These are phyloP conservation scores for Smithornis capensis DNA, from an alignment of 2,113 vertebrate species.

Conservation along the genomic window DNA sequence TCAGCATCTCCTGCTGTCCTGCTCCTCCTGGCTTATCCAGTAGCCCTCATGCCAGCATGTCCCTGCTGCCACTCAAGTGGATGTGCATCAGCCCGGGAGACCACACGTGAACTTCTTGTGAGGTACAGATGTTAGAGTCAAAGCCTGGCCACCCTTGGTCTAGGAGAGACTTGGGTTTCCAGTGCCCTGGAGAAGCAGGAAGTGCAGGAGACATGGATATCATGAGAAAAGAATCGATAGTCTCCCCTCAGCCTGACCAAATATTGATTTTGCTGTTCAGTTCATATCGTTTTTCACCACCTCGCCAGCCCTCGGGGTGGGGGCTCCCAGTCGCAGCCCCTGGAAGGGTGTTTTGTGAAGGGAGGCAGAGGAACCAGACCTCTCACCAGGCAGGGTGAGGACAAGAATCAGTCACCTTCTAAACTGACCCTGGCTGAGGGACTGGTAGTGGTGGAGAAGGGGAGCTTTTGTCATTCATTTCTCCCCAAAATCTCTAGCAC, in stretches of 20 bases:
- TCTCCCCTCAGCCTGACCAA: conserved; percentile 52
- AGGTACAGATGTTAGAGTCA: conserved; percentile 62
- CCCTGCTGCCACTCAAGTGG: conserved; percentile 47
- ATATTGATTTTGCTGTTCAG: conserved; percentile 59
- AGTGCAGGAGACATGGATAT: conserved; percentile 64
- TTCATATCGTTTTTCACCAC: conserved; percentile 45
- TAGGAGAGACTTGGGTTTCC: conserved; percentile 51
- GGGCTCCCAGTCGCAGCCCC: neutral
- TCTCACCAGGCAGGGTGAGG: neutral
- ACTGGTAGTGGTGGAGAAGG: neutral
- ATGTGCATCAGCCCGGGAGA: fast-evolving
- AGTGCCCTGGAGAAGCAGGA: conserved; percentile 54
- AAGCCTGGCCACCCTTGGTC: conserved; percentile 61
- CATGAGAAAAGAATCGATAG: conserved; percentile 66
- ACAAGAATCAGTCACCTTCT: neutral
- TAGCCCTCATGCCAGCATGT: neutral
- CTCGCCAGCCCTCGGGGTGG: neutral
- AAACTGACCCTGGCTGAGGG: neutral
- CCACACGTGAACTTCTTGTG: conserved; percentile 63
- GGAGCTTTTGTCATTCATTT: neutral
- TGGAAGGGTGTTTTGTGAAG: neutral
- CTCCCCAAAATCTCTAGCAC: neutral
- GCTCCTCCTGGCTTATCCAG: neutral
- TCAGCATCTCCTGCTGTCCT: conserved; percentile 1
- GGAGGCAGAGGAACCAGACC: neutral